Conservation (phyloP, 2,113 vertebrate species). For the Dicrurus megarhynchus region DNA sequence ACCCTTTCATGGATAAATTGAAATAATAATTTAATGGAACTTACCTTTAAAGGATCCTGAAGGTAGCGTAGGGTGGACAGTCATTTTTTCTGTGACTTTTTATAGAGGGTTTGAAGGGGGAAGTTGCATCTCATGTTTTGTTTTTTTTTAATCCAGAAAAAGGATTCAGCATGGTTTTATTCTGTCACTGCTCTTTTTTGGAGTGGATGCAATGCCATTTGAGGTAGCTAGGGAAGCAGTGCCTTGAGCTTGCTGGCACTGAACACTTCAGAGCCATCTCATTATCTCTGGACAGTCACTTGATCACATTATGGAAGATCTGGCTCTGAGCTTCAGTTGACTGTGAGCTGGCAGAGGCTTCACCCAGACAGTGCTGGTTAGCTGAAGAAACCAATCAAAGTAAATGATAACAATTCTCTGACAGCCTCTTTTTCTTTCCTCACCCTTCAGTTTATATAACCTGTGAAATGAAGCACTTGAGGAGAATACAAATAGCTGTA, state of each 20-base stretch:
- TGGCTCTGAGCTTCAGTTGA: background rate
- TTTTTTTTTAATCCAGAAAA: background rate
- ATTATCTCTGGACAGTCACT: constrained; percentile 27
- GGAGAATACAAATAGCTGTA: background rate
- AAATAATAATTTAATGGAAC: background rate
- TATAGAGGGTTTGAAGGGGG: background rate
- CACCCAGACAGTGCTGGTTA: background rate
- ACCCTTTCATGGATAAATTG: background rate
- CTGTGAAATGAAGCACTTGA: background rate
- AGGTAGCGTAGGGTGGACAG: background rate
- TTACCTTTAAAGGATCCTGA: background rate
- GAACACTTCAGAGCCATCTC: constrained; percentile 27
- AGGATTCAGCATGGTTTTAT: background rate
- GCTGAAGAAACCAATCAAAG: background rate
- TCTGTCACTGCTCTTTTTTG: background rate
- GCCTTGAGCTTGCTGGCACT: constrained; percentile 24
- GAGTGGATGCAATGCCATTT: background rate
- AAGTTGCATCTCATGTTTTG: background rate
- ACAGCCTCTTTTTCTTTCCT: background rate
- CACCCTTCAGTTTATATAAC: background rate
- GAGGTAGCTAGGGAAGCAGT: background rate
- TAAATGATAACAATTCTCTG: constrained; percentile 7
- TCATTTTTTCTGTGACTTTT: background rate
- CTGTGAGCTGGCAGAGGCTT: background rate
- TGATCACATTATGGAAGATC: constrained; percentile 37